Base-by-base conservation (phyloP, 2,113 vertebrate genomes). In the Canis aureus region DNA sequence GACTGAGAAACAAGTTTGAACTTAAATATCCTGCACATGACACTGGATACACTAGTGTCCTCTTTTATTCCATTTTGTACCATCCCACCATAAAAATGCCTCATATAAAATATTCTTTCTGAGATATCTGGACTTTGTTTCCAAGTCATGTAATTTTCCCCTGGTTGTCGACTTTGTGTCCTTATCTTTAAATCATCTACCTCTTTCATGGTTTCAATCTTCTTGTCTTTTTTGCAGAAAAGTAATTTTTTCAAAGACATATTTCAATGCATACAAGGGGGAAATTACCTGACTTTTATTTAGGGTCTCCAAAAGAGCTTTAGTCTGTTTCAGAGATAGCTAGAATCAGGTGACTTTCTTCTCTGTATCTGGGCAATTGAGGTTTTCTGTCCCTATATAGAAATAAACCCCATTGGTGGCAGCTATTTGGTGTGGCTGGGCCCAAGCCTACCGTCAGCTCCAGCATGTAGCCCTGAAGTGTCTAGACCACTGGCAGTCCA, bases 211-310 rank as follows among this genome's bases (percentile, higher is more conserved):
- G 8, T 87, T 95, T 94, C 69, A 87, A 81, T 91, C 32, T 83
- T 95, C 76, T 92, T 93, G 79, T 87, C 66, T 80, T 83, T 86
- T 90, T 59, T 32, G 15, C 53, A 35, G 66, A 95, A 95, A 97
- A 97, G 91, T 55, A 69, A 97, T 97, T 97, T 97, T 90, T 64
- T 66, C 91, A 94, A 94, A 95, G 84, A 88, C 29, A 22, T 97
- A 80, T 91, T 95, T 97, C 73, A 94, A 84, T 78, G 66, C 29
- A 13, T 49, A 27, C 22, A 89, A 97, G 66, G 71, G 78, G 69
- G 11, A 85, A 85, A 92, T 92, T 67, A 67, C 43, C 95, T 95
- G 83, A 64, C 32, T 90, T 94, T 89, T 80, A 76, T 97, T 92
- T 82, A 85, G 64, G 22, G 32, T 88, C 62, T 95, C 71, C 59